Evolutionary conservation across 1,140 invertebrate genomes (phyloP).

Genomic region (Tetranychus urticae): DNA sequence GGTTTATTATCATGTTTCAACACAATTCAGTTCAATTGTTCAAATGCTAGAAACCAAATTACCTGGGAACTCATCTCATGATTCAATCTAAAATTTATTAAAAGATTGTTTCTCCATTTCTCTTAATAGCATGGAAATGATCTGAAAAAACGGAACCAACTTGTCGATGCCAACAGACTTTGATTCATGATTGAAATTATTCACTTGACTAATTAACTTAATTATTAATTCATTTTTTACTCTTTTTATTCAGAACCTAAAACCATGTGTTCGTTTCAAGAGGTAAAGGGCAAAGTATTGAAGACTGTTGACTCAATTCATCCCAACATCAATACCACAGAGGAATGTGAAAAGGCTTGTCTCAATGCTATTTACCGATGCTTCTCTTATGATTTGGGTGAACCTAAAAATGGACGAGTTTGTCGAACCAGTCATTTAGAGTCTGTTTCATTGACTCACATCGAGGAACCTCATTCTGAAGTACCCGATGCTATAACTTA

Average conservation of each 20-base stretch:
- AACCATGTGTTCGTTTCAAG: constrained; percentile 63
- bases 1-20: no score
- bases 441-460: constrained; percentile 59
- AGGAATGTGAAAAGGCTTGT: constrained; percentile 58
- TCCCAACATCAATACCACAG: constrained; percentile 51
- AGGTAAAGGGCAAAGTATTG: constrained; percentile 55
- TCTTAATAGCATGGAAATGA: no score
- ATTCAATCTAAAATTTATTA: no score
- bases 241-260: constrained; percentile 11
- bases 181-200: no score
- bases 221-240: background rate
- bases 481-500: constrained; percentile 59
- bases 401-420: constrained; percentile 61
- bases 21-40: no score
- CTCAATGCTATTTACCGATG: constrained; percentile 59
- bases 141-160: no score
- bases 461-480: constrained; percentile 60
- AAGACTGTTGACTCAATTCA: constrained; percentile 80
- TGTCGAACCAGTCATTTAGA: constrained; percentile 75
- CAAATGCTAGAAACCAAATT: no score
- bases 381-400: constrained; percentile 76
- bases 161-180: no score
- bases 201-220: no score
- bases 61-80: no score
- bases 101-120: no score